Conservation (phyloP, 2,113 vertebrate species). For the Siniperca chuatsi region DNA sequence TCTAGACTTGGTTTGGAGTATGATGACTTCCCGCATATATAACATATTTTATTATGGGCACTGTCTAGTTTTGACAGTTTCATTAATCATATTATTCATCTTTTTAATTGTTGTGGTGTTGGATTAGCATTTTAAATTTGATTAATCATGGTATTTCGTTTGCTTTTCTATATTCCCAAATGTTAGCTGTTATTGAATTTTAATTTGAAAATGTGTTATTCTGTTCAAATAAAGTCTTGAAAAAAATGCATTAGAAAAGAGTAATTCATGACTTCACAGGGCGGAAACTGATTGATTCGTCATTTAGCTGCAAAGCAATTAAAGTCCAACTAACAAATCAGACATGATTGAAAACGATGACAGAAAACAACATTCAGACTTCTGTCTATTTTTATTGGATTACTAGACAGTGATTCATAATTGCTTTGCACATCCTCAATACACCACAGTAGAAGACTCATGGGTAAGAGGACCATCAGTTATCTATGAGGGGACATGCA, state of each 20-base stretch:
- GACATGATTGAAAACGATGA: constrained; percentile 17
- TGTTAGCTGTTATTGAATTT: constrained; percentile 54
- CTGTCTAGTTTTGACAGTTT: constrained; percentile 43
- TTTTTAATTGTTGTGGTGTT: constrained; percentile 56
- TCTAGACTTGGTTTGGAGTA: constrained; percentile 31
- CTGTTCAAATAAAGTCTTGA: constrained; percentile 58
- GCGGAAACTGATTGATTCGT: neutral
- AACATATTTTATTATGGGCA: constrained; percentile 1
- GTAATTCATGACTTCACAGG: constrained; percentile 13
- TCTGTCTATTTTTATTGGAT: constrained; percentile 76
- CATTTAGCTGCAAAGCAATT: neutral
- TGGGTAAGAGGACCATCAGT: constrained; percentile 42
- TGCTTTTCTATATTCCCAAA: constrained; percentile 24
- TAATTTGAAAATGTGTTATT: constrained; percentile 54
- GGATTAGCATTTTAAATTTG: constrained; percentile 37
- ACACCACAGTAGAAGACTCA: constrained; percentile 55
- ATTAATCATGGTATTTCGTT: constrained; percentile 17
- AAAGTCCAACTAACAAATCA: constrained; percentile 3
- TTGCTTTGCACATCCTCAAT: constrained; percentile 58
- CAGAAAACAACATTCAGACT: constrained; percentile 25
- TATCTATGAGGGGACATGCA: constrained; percentile 77
- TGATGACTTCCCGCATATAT: neutral
- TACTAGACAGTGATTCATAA: constrained; percentile 60
- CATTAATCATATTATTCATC: constrained; percentile 29
- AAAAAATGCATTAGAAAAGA: constrained; percentile 12